Evolutionary conservation across 2,888 invertebrate species (phyloP).

Genomic region (Lordiphosa andalusiaca): DNA sequence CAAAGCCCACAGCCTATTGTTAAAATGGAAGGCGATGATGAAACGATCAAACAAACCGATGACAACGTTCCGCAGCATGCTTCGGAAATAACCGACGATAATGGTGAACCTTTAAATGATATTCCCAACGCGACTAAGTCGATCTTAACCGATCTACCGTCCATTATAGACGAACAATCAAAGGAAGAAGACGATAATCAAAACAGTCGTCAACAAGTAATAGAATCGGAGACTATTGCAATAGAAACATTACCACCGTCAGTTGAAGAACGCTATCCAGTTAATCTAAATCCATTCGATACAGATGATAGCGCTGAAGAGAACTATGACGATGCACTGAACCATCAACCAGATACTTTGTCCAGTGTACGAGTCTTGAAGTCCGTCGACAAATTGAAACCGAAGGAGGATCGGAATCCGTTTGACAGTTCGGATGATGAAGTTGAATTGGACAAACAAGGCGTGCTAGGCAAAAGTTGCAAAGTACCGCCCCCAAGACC

Average conservation of each 20-base stretch:
- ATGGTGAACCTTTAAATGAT: not conserved
- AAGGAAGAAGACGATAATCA: slow-evolving; percentile 10
- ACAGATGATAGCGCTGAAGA: slow-evolving; percentile 83
- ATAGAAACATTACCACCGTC: not conserved
- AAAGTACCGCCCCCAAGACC: slow-evolving; percentile 67
- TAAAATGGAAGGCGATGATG: not conserved
- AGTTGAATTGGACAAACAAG: slow-evolving; percentile 72
- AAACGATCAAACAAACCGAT: not conserved
- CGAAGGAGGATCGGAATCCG: slow-evolving; percentile 82
- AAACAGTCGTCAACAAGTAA: slow-evolving; percentile 48
- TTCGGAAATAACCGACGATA: not conserved
- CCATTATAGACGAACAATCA: not conserved
- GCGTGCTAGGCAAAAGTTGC: slow-evolving; percentile 15
- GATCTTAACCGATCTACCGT: not conserved
- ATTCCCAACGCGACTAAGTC: not conserved
- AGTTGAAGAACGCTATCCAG: slow-evolving; percentile 83
- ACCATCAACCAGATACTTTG: slow-evolving; percentile 65
- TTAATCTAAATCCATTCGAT: slow-evolving; percentile 91
- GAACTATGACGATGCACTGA: slow-evolving; percentile 71
- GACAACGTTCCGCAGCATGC: not conserved
- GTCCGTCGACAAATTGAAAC: not conserved
- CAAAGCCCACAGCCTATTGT: not conserved
- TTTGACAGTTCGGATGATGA: slow-evolving; percentile 86
- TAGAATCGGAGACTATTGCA: not conserved
- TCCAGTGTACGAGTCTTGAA: not conserved